Evolutionary conservation across 1,140 invertebrate species (phyloP).

Genomic region (Dreissena polymorpha): DNA sequence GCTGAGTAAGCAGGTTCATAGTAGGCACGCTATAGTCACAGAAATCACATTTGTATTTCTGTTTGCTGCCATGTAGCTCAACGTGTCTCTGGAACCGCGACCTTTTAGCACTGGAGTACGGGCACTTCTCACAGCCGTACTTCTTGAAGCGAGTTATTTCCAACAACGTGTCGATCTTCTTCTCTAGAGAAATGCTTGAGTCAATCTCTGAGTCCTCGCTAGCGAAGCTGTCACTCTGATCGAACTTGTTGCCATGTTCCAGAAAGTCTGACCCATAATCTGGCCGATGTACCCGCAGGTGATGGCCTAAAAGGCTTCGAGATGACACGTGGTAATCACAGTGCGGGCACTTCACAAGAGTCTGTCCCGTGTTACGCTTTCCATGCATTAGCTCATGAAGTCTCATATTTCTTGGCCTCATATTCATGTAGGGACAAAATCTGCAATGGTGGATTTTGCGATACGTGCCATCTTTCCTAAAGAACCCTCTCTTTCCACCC

Average conservation of each 20-base stretch:
- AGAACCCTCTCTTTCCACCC: conserved; percentile 68
- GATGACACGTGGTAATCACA: conserved; percentile 92
- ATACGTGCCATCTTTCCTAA: conserved; percentile 82
- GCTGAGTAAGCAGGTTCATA: conserved; percentile 76
- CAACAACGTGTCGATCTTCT: conserved; percentile 71
- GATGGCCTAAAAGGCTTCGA: conserved; percentile 87
- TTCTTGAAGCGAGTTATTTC: conserved; percentile 76
- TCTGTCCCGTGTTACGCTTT: conserved; percentile 78
- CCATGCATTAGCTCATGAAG: conserved; percentile 93
- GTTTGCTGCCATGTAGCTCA: conserved; percentile 90
- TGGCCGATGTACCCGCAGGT: conserved; percentile 87
- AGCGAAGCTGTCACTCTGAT: conserved; percentile 39
- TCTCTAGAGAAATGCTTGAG: conserved; percentile 59
- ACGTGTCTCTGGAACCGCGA: conserved; percentile 92
- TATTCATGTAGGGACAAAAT: conserved; percentile 91
- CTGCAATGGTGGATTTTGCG: conserved; percentile 92
- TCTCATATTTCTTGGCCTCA: conserved; percentile 85
- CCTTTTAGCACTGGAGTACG: conserved; percentile 92
- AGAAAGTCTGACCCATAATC: conserved; percentile 56
- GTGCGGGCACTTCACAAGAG: conserved; percentile 87
- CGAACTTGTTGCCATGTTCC: conserved; percentile 49
- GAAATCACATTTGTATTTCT: conserved; percentile 90
- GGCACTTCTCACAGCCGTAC: conserved; percentile 85
- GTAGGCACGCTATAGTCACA: conserved; percentile 92
- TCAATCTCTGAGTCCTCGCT: conserved; percentile 58